Evolutionary conservation across 2,797 vertebrate genomes (phyloP), one percentile per base, ranked within the genome.

Genomic region (Poeciliopsis presidionis): DNA sequence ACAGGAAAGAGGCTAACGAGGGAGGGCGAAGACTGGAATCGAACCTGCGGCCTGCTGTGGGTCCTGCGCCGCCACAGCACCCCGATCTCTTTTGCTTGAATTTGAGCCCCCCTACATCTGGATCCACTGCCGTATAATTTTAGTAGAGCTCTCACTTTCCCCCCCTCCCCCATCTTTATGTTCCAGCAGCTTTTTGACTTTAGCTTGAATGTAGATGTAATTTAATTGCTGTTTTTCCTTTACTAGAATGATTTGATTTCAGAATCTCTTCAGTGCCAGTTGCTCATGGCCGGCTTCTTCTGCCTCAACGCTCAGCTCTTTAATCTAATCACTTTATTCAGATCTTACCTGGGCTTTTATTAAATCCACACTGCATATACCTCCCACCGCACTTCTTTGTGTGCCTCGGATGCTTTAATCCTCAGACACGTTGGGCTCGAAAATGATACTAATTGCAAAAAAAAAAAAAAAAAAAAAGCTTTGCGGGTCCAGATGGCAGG

Each of bases 291-390:
- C 22, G 25, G 6, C 49, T 7, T 51, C 13, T 73, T 39, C 49
- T 41, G 47, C 72, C 33, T 39, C 18, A 39, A 9, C 30, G 25
- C 71, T 28, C 16, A 2, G 45, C 28, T 36, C 47, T 51, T 51
- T 73, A 33, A 73, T 73, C 51, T n/a, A 39, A 55, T 73, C 46
- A 41, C 51, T 57, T 57, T 18, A 57, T 74, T 43, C 51, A 74
- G 36, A 57, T 14, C 72, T 74, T 57, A 57, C 36, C 72, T 28
- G 12, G n/a, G 39, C 39, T 57, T 43, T 57, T 41, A 57, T 59
- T 61, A 30, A 61, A 74, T 74, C 73, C 53, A 11, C 55, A 28
- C 55, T 28, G 45, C 67, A 45, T n/a, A 14, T 30, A 43, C 16
- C 41, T 30, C 53, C 53, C 20, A 28, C 9, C 28, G 25, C 53